Evolutionary conservation across 2,113 vertebrate genomes (phyloP).

Genomic region (Solenodon paradoxus): DNA sequence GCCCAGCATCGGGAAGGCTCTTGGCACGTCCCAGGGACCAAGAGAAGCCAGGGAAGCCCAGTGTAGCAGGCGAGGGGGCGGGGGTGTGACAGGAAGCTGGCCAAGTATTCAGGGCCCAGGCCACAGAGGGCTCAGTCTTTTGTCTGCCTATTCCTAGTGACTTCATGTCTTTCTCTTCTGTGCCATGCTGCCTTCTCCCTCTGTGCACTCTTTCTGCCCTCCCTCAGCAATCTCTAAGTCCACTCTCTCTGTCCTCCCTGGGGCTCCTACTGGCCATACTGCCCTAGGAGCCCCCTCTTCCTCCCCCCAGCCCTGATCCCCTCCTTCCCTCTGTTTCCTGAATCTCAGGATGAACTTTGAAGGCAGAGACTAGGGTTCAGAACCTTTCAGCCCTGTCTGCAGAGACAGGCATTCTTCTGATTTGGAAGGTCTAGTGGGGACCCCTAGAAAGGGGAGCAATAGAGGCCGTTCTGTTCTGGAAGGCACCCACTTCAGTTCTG

Average conservation of each 20-base stretch:
- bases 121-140: neutral
- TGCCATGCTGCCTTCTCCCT: slow-evolving; percentile 27
- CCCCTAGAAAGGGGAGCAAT: neutral
- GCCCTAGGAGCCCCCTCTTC: neutral
- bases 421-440: neutral
- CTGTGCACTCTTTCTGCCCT: neutral
- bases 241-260: neutral
- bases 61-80: slow-evolving; percentile 23
- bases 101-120: neutral
- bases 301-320: neutral
- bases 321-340: neutral
- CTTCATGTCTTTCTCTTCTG: neutral
- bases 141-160: neutral
- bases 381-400: neutral
- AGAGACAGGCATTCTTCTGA: neutral
- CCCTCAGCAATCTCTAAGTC: no score
- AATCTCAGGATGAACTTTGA: neutral
- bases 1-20: slow-evolving; percentile 63
- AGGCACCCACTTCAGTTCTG: neutral
- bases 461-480: neutral
- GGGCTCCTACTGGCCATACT: neutral
- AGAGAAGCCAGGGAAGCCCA: slow-evolving; percentile 57
- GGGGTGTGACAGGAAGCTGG: neutral
- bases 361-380: neutral
- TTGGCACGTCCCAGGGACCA: slow-evolving; percentile 69